Base-by-base conservation (phyloP, 2,113 vertebrate species). In the Phalacrocorax brasilianus region DNA sequence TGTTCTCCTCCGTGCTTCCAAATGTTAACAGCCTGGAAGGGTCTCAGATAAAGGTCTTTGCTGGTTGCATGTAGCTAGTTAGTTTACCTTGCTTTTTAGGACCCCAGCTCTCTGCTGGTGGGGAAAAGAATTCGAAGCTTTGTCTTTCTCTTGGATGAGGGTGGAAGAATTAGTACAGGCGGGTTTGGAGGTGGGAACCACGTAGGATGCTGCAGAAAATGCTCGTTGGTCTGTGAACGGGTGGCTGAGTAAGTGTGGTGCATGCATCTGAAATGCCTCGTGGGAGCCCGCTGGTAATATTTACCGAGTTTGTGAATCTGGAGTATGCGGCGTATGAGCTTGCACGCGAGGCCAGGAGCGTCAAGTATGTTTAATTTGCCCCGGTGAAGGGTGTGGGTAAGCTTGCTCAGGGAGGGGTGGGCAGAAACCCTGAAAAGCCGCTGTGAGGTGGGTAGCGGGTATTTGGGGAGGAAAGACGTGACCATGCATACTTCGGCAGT, bases 121-220 rank as follows among this genome's bases (percentile, higher is more conserved):
- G 30, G 56, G 27, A 38, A 28, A 76, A 33, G 38, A 89, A 42
- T 84, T 65, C 4, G 17, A 45, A 45, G 44, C 75, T 89, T 96
- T 91, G 75, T 32, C 58, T 88, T 93, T 61, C 63, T 74, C 35
- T 78, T 18, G 56, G 88, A 38, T 70, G 85, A 82, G 62, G 85
- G 88, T 1, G 87, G 77, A 72, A 55, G 76, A 68, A 50, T 15
- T 26, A 59, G 80, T 32, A 61, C 35, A 84, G 92, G 93, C 42
- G 45, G 70, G 1, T 55, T 58, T 49, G 89, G 91, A 85, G 73
- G 89, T 71, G 79, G 94, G 63, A 80, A 35, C 83, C 90, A 88
- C 0, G 49, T 89, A 47, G 83, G 84, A 76, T 95, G 93, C 40
- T 93, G 92, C 89, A 83, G 85, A 89, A 95, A 82, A 40, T 2